These are phyloP conservation scores for Calyptommatus sinebrachiatus DNA, from an alignment of 2,113 vertebrate genomes.

Conservation along the genomic window DNA sequence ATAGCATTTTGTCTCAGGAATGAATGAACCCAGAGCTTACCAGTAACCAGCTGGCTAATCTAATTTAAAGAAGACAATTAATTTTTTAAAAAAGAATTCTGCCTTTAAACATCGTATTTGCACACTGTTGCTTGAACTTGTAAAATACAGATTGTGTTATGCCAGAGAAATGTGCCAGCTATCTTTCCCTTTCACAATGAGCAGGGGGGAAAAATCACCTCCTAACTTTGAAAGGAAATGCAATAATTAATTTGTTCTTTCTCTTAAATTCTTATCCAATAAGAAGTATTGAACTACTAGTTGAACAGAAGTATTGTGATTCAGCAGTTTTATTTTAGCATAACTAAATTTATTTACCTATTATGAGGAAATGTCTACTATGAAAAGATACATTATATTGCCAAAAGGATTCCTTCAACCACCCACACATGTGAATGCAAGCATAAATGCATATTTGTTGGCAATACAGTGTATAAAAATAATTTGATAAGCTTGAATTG, in stretches of 20 bases:
- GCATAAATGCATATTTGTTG: too few relatives aligned
- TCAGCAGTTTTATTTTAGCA: too few relatives aligned
- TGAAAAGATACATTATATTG: too few relatives aligned
- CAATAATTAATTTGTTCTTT: not conserved
- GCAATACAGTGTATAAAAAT: too few relatives aligned
- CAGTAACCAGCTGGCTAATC: slow-evolving; percentile 6
- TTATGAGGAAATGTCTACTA: too few relatives aligned
- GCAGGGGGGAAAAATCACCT: not conserved
- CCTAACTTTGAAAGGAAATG: not conserved
- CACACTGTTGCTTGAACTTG: not conserved
- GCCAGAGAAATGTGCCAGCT: not conserved
- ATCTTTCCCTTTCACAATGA: not conserved
- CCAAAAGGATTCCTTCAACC: too few relatives aligned
- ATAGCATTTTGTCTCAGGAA: not conserved
- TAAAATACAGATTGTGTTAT: not conserved
- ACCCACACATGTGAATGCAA: too few relatives aligned
- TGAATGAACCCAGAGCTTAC: not conserved
- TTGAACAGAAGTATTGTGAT: not conserved
- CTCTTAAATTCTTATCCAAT: not conserved
- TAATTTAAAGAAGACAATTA: not conserved
- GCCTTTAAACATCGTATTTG: not conserved
- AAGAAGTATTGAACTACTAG: not conserved
- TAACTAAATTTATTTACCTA: too few relatives aligned
- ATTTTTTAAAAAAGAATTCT: not conserved
- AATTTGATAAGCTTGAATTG: too few relatives aligned